Percentiles rank a stretch among this genome's conserved stretches.
These are phyloP conservation scores for Aphelenchoides bicaudatus DNA, from an alignment of 2,888 invertebrate genomes.

Conservation along the genomic window DNA sequence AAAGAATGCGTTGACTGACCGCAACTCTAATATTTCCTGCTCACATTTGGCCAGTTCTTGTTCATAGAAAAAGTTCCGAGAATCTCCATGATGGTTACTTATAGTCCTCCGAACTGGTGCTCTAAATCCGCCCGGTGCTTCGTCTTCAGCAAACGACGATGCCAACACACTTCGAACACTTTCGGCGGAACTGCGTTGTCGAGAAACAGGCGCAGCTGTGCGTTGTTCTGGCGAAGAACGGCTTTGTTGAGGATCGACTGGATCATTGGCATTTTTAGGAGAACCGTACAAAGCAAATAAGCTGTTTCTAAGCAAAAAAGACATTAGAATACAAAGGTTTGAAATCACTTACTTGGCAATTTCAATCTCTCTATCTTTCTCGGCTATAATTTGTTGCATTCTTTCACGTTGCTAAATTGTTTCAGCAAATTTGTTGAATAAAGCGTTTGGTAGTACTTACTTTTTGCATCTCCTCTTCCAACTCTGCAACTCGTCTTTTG, in stretches of 20 bases:
- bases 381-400: constrained; percentile 66
- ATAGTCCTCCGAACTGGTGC: constrained; percentile 19
- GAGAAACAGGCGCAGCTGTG: not conserved
- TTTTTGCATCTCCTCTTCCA: constrained; percentile 66
- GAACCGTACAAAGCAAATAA: constrained; percentile 31
- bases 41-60: constrained; percentile 76
- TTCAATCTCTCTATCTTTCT: constrained; percentile 52
- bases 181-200: constrained; percentile 22
- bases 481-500: constrained; percentile 40
- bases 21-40: constrained; percentile 62
- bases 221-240: constrained; percentile 18
- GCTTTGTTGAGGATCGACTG: constrained; percentile 34
- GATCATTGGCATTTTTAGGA: constrained; percentile 22
- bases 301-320: constrained; percentile 20
- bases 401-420: constrained; percentile 73
- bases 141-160: constrained; percentile 26
- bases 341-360: constrained; percentile 34
- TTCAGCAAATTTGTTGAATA: constrained; percentile 45
- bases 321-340: not conserved
- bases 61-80: constrained; percentile 47
- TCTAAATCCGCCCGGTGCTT: constrained; percentile 13
- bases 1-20: constrained; percentile 32
- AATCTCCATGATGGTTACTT: constrained; percentile 31
- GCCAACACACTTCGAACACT: constrained; percentile 23
- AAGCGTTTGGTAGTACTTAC: constrained; percentile 18